A percentile compares a stretch with the other conserved stretches of the same genome.
Conservation (phyloP, 2,888 invertebrate genomes). For the Trichogramma evanescens region DNA sequence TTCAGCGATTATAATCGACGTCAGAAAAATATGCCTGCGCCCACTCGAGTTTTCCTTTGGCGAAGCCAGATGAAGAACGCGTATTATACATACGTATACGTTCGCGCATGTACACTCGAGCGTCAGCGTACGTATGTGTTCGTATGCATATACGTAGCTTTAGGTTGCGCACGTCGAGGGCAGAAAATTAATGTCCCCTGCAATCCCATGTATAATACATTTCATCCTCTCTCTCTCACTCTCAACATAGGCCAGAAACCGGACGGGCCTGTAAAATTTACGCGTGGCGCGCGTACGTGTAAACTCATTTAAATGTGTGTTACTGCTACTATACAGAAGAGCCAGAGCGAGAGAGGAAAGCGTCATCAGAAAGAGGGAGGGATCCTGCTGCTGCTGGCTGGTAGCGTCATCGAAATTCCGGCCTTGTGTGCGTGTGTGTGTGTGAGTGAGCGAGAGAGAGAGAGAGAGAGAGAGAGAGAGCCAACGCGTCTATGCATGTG, state of each 20-base stretch:
- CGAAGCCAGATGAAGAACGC: background rate
- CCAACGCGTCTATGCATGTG: no score
- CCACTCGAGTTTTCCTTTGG: slow-evolving; percentile 8
- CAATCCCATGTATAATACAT: slow-evolving; percentile 49
- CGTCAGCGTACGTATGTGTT: background rate
- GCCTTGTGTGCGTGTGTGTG: slow-evolving; percentile 19
- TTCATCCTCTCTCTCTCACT: slow-evolving; percentile 23
- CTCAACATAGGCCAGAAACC: slow-evolving; percentile 26
- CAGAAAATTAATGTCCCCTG: slow-evolving; percentile 48
- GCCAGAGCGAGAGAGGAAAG: background rate
- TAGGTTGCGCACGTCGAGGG: slow-evolving; percentile 43
- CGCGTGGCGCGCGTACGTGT: slow-evolving; percentile 24
- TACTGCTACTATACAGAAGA: no score
- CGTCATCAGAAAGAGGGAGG: slow-evolving; percentile 4
- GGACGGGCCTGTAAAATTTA: slow-evolving; percentile 43
- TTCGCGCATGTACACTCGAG: slow-evolving; percentile 13
- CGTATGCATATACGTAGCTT: slow-evolving; percentile 8
- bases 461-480: no score
- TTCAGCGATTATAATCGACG: no score
- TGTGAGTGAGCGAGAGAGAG: no score
- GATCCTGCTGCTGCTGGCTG: slow-evolving; percentile 8
- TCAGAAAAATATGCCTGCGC: background rate
- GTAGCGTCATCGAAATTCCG: slow-evolving; percentile 44
- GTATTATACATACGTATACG: slow-evolving; percentile 15
- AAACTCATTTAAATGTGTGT: slow-evolving; percentile 1